Evolutionary conservation across 2,888 invertebrate species (phyloP), one percentile per base, ranked within the genome.

Genomic region (Dascillus cervinus): DNA sequence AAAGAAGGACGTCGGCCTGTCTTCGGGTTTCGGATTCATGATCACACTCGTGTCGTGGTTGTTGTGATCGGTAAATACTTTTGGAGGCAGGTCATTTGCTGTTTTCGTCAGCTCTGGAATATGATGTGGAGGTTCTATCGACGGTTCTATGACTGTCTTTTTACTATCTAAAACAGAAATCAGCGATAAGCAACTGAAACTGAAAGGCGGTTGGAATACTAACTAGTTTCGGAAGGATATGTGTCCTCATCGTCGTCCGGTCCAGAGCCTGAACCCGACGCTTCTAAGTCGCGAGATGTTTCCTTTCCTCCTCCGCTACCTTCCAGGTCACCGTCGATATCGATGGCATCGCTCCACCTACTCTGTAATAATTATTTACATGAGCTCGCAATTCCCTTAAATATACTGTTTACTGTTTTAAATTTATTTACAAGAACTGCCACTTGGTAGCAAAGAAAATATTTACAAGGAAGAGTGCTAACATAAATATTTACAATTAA

Each of bases 1-100:
- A 67, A 92, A 91, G 79, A 92, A 90, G 60, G 90, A 88, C 64
- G 88, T 82, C 58, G 85, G 80, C 56, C 84, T 77, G 61, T 89
- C 87, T 56, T 85, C 86, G 46, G 78, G 72, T 67, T 84, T 83
- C 43, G 79, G 75, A 70, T 84, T 82, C 86, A 88, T 87, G 67
- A 82, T 83, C 69, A 75, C 73, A 36, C 79, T 81, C 51, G 75
- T 79, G 70, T 71, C 76, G 64, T 55, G 50, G 47, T 59, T 46
- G 8, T 17, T 55, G 50, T 48, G 60, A 26, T 35, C 32, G n/a
- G n/a, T 34, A 14, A 37, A 22, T 9, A 38, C 32, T 29, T 29
- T 47, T 31, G 45, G 27, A 34, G 43, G 26, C 41, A 14, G 34
- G 13, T n/a, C n/a, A n/a, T n/a, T n/a, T n/a, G n/a, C n/a, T n/a